Base-by-base conservation (phyloP, 92 coral and sea anemone genomes). In the Phenganax marumi region DNA sequence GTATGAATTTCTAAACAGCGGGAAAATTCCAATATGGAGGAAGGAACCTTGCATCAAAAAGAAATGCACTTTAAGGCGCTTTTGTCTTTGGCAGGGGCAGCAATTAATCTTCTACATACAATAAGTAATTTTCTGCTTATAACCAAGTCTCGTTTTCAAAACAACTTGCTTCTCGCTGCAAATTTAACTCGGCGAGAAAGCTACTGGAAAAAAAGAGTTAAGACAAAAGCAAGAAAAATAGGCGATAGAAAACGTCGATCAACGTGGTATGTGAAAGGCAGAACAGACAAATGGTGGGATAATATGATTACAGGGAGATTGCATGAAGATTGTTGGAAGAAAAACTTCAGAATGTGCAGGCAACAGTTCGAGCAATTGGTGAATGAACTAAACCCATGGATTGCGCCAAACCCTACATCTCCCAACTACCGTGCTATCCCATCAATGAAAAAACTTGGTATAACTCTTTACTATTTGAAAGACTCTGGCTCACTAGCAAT, bases 401-500 rank as follows among this genome's bases (percentile, higher is more conserved):
- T 84, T 62, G 52, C 68, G 60, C 91, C 86, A 24, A 50, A 81
- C 16, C 76, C 86, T 16, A 85, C 84, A 19, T 88, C 89, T 48
- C 83, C 86, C 25, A 88, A 86, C 76, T 22, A 75, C 46, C 80
- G 79, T 75, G 91, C 80, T 50, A 69, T 88, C 63, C 81, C 89
- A 12, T 87, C 85, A 47, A 87, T 82, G 75, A 89, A 89, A 74
- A 84, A 89, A 78, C 61, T 89, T 25, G 88, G 85, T 68, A 71
- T 89, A 50, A 63, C 88, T 77, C 83, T 89, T n/a, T 83, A 89
- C 78, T 86, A 77, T 53, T 69, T 89, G 9, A 89, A 89, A 73
- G 88, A 89, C 82, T 81, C 84, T 63, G 90, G 92, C 47, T 89
- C 90, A 52, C 77, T 89, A 61, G 49, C 75, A 8, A 89, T 89